phyloP scores from a whole-genome alignment of 2,888 invertebrate genomes.

The Drosophila emarginata region DNA sequence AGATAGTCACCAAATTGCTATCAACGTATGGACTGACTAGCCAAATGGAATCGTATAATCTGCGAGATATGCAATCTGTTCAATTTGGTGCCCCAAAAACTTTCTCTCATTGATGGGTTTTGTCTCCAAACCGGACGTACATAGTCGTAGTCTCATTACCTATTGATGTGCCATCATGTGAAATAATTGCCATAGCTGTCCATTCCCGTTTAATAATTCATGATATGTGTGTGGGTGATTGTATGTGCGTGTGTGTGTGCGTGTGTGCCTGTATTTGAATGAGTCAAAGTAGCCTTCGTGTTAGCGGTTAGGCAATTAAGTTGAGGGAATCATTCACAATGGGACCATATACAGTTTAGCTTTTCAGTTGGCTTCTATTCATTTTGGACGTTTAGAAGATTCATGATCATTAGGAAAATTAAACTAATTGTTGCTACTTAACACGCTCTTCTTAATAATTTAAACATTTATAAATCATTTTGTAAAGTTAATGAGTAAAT shows the following conservation, averaged over 20 bases:
- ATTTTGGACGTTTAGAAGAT: background rate
- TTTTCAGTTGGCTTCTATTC: background rate
- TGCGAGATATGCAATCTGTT: slow-evolving; percentile 62
- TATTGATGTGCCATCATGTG: slow-evolving; percentile 72
- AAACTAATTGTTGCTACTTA: background rate
- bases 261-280: slow-evolving; percentile 19
- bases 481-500: too few relatives aligned
- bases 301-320: slow-evolving; percentile 53
- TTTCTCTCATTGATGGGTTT: slow-evolving; percentile 26
- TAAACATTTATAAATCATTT: background rate
- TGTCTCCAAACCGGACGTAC: slow-evolving; percentile 25
- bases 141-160: slow-evolving; percentile 43
- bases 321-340: slow-evolving; percentile 44
- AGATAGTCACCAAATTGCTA: slow-evolving; percentile 45
- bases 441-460: background rate
- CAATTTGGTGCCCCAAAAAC: slow-evolving; percentile 47
- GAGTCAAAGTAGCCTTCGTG: slow-evolving; percentile 24
- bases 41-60: slow-evolving; percentile 7
- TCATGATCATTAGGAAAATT: slow-evolving; percentile 21
- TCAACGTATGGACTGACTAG: slow-evolving; percentile 18
- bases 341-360: slow-evolving; percentile 39
- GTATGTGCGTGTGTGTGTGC: slow-evolving; percentile 14
- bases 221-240: slow-evolving; percentile 26
- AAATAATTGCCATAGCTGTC: slow-evolving; percentile 72
- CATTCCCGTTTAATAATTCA: slow-evolving; percentile 71